Percentiles rank a stretch among this genome's conserved stretches.
Conservation (phyloP, 2,113 vertebrate species). For the Podarcis muralis region DNA sequence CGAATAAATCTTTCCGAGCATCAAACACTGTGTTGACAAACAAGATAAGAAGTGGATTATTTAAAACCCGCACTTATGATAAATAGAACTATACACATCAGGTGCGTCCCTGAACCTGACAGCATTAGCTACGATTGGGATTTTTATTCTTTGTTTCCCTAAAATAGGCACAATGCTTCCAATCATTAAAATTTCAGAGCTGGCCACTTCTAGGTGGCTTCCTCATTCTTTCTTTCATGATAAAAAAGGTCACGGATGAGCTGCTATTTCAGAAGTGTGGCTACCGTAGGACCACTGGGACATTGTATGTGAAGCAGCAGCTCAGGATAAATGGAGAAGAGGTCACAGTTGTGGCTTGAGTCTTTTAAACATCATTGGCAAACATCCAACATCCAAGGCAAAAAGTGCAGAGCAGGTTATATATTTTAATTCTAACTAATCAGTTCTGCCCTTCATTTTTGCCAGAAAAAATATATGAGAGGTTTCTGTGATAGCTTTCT, state of each 20-base stretch:
- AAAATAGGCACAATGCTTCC: conserved; percentile 21
- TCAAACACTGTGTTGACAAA: conserved; percentile 74
- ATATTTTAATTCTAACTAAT: not conserved
- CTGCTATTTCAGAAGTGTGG: no score
- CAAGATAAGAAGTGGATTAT: conserved; percentile 66
- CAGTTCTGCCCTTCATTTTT: not conserved
- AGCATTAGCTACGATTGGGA: conserved; percentile 23
- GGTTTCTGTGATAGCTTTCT: not conserved
- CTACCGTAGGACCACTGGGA: not conserved
- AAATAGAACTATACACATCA: conserved; percentile 50
- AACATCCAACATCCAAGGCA: not conserved
- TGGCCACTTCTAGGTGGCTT: not conserved
- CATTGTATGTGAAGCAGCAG: not conserved
- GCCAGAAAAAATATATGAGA: not conserved
- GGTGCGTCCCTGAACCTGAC: conserved; percentile 25
- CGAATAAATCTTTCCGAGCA: conserved; percentile 70
- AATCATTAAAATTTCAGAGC: conserved; percentile 27
- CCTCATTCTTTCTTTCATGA: not conserved
- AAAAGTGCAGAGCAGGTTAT: not conserved
- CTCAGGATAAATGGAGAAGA: not conserved
- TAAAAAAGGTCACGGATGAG: not conserved
- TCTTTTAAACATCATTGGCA: not conserved
- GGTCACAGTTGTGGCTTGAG: no score
- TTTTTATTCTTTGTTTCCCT: conserved; percentile 50
- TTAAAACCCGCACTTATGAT: conserved; percentile 59